Evolutionary conservation across 2,113 vertebrate species (phyloP).

Genomic region (Lepus americanus): DNA sequence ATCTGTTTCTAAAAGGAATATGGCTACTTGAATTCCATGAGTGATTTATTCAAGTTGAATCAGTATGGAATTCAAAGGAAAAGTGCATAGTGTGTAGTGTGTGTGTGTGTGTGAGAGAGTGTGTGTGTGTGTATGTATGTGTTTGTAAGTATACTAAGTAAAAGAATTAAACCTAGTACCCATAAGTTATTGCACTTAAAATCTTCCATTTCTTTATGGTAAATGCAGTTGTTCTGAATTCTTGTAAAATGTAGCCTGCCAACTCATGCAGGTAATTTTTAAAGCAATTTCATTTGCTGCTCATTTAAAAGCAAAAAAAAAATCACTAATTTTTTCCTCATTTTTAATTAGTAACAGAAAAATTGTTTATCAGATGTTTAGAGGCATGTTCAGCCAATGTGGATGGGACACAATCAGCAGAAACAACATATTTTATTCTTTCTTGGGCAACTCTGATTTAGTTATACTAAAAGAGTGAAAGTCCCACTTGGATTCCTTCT

Average conservation of each 20-base stretch:
- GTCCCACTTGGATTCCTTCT: neutral
- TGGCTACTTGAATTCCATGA: constrained; percentile 5
- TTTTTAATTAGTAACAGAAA: constrained; percentile 36
- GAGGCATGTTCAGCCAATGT: neutral
- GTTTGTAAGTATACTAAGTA: neutral
- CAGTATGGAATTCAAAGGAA: neutral
- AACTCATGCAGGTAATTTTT: neutral
- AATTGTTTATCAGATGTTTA: neutral
- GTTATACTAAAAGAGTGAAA: constrained; percentile 49
- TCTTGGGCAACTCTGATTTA: constrained; percentile 30
- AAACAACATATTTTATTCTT: constrained; percentile 37
- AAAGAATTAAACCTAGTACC: neutral
- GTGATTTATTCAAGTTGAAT: neutral
- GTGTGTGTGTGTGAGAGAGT: neutral
- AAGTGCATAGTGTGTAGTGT: neutral
- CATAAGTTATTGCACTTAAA: neutral
- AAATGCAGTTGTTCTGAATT: constrained; percentile 22
- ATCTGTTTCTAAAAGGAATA: constrained; percentile 33
- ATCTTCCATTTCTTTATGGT: constrained; percentile 6
- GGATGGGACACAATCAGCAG: neutral
- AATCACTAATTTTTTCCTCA: neutral
- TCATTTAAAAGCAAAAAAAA: neutral
- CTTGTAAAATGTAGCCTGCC: neutral
- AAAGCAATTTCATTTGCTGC: neutral
- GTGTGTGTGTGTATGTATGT: neutral